Evolutionary conservation across 2,113 vertebrate species (phyloP).

Genomic region (Apteryx owenii): DNA sequence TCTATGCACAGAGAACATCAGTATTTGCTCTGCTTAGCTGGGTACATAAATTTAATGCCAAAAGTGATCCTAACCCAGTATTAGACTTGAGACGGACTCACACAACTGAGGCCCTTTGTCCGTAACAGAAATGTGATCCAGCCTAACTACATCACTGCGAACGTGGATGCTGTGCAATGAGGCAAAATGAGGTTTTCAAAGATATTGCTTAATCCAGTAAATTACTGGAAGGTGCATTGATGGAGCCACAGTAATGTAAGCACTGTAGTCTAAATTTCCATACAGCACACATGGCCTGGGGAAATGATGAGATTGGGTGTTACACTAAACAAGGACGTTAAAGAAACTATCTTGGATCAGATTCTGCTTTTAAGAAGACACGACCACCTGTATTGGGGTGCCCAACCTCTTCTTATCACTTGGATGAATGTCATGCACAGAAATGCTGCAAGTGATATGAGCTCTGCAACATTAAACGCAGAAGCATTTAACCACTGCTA

Average conservation of each 20-base stretch:
- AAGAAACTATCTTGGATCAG: neutral
- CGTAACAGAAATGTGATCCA: neutral
- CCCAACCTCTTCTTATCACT: neutral
- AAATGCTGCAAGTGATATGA: neutral
- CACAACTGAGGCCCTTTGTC: neutral
- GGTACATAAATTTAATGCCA: slow-evolving; percentile 28
- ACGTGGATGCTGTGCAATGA: neutral
- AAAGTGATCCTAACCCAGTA: neutral
- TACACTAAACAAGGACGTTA: neutral
- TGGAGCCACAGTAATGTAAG: neutral
- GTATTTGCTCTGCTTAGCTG: slow-evolving; percentile 45
- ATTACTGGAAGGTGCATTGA: neutral
- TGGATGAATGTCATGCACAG: neutral
- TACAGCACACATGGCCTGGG: neutral
- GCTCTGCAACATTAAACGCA: neutral
- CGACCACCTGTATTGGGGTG: neutral
- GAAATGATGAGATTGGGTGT: neutral
- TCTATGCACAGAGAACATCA: slow-evolving; percentile 31
- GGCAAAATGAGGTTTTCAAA: neutral
- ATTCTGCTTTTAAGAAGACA: neutral
- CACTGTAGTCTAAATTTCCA: neutral
- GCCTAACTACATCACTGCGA: neutral
- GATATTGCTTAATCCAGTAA: slow-evolving; percentile 24
- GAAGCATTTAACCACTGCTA: neutral
- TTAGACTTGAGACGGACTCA: neutral